Base-by-base conservation (phyloP, 2,888 invertebrate genomes). In the Nymphalis polychloros region DNA sequence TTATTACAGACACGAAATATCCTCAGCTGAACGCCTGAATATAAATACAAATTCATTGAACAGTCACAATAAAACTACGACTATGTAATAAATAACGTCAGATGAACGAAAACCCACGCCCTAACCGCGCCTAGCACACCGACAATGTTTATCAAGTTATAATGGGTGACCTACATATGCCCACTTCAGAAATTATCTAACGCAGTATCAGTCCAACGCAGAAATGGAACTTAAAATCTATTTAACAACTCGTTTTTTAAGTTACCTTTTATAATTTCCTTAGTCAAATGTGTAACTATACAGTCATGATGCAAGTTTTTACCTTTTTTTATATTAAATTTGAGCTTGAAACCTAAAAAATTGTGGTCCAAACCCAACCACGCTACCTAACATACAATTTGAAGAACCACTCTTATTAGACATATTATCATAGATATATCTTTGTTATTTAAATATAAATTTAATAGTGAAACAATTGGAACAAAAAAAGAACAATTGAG, bases 131-230 rank as follows among this genome's bases (percentile, higher is more conserved):
- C 72, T 68, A 70, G 68, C 68, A 49, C 53, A 70, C 71, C 67
- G 60, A 60, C 61, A 52, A 55, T 62, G 74, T 78, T 84, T 85
- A 85, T 87, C 86, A 80, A 73, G 60, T 66, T 48, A 77, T 81
- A 82, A 81, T 83, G 77, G 80, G 79, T 86, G 87, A 87, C 88
- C 88, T 76, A 89, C 80, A 83, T 88, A 79, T 75, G 77, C 73
- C 80, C 84, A 87, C 85, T 86, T 81, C 81, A 78, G 76, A 76
- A 79, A 79, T 78, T 86, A 85, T 87, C 86, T 81, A 75, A 72
- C 72, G 72, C 75, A 76, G 76, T 86, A 84, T 84, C 83, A 79
- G 70, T 61, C 19, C 17, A 67, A 72, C 69, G 48, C 48, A 72
- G 72, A 64, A 74, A n/a, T 64, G 46, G 35, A 48, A 64, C 64